A percentile compares a stretch with the other conserved stretches of the same genome.
phyloP scores from a whole-genome alignment of 2,797 vertebrate species.

The Chaetophractus vellerosus region DNA sequence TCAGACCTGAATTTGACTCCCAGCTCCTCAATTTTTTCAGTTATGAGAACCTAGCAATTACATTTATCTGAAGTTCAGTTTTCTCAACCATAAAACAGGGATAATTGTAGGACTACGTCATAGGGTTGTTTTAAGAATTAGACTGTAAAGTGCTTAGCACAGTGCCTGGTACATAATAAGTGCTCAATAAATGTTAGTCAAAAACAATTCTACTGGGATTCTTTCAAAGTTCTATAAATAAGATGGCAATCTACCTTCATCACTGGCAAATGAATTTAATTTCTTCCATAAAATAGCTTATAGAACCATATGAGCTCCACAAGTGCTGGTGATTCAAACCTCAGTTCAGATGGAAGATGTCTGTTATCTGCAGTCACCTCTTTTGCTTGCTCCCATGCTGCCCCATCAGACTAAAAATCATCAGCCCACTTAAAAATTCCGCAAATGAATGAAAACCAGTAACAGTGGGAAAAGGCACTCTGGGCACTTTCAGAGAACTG shows the following conservation, averaged over 20 bases:
- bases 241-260: conserved; percentile 20
- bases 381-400: conserved; percentile 30
- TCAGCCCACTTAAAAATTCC: conserved; percentile 27
- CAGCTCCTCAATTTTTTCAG: neutral
- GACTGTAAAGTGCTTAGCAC: conserved; percentile 62
- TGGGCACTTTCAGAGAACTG: conserved; percentile 27
- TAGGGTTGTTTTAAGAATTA: neutral
- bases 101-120: neutral
- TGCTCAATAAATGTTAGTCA: conserved; percentile 84
- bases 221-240: neutral
- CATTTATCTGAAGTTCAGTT: conserved; percentile 20
- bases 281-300: conserved; percentile 32
- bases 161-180: conserved; percentile 76
- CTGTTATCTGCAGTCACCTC: neutral
- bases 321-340: neutral
- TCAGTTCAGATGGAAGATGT: neutral
- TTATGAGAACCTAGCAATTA: neutral
- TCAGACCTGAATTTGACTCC: neutral
- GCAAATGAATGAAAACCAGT: conserved; percentile 12
- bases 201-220: neutral
- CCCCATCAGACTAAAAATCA: neutral
- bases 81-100: conserved; percentile 21
- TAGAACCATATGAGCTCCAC: neutral
- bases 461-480: neutral
- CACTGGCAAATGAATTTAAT: conserved; percentile 10